Base-by-base conservation (phyloP, 2,888 invertebrate species). In the Cerceris ruficornis region DNA sequence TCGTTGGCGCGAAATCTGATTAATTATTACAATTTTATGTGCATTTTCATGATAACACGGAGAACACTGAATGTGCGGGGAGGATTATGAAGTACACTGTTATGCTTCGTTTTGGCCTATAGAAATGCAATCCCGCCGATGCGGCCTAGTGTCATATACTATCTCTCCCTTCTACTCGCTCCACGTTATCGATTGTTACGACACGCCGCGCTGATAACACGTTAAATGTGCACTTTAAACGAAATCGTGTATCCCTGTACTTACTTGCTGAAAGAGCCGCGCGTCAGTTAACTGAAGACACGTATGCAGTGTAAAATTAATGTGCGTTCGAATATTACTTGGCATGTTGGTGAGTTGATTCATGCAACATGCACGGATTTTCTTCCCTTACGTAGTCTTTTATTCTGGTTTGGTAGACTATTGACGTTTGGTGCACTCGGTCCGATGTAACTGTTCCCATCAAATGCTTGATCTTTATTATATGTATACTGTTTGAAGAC, bases 161-260 rank as follows among this genome's bases (percentile, higher is more conserved):
- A 43, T 77, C 59, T 82, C 82, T 82, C 83, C 82, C 83, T 83
- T 78, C 83, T 83, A 72, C 83, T 52, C 50, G 69, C 46, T 46
- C 71, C 70, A 76, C 68, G 81, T 80, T 84, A 84, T 84, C 84
- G 83, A 84, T 84, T 84, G 74, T 84, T 73, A 81, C 73, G 72
- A 79, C 70, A 75, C 76, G 77, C 73, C 79, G 75, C 68, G 28
- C 80, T 80, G 84, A 84, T 84, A 84, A 84, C 69, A 81, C 73
- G 84, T 74, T 83, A 83, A 83, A 79, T 74, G 81, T 83, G 68
- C 76, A 60, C 80, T 69, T 69, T 64, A 59, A 65, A 52, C 60
- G 60, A 75, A 68, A 72, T 60, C 74, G 58, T 58, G 46, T 54
- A 69, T 73, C 67, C 60, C 57, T 57, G 67, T 49, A 54, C 69